Percentiles rank a stretch among this genome's conserved stretches.
Conservation (phyloP, 2,888 invertebrate genomes). For the Sinelater perroti region DNA sequence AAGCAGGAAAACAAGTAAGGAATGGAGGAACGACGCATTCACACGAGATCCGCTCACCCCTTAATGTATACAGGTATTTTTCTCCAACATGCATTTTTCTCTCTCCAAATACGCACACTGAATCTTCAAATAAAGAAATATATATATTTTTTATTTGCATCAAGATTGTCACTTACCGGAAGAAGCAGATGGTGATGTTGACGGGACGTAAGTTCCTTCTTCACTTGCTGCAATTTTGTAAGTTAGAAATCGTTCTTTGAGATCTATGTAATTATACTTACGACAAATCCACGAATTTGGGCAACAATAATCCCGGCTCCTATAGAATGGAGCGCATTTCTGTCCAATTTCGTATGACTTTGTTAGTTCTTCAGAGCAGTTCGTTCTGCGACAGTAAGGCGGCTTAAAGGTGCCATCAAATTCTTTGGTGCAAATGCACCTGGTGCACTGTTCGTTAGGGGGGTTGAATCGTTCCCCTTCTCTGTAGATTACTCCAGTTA, state of each 20-base stretch:
- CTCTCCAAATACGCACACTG: slow-evolving; percentile 4
- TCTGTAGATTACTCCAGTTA: slow-evolving; percentile 9
- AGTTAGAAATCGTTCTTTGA: background rate
- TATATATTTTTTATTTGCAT: background rate
- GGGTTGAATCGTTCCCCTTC: slow-evolving; percentile 16
- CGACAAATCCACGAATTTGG: slow-evolving; percentile 18
- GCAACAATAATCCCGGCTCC: background rate
- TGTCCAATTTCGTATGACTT: slow-evolving; percentile 3
- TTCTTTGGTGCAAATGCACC: slow-evolving; percentile 12
- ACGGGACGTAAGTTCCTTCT: background rate
- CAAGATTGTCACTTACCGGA: background rate
- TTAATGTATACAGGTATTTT: background rate
- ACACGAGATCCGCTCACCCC: background rate
- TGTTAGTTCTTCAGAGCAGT: slow-evolving; percentile 11
- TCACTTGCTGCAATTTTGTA: background rate
- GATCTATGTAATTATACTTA: too few relatives aligned
- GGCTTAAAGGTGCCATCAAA: slow-evolving; percentile 2
- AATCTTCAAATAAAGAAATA: background rate
- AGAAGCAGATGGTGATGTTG: background rate
- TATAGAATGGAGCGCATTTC: slow-evolving; percentile 14
- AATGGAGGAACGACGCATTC: slow-evolving; percentile 18
- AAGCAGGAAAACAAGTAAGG: slow-evolving; percentile 21
- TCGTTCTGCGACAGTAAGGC: slow-evolving; percentile 1
- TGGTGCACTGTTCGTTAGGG: slow-evolving; percentile 10
- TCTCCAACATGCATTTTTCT: slow-evolving; percentile 8